A percentile compares a stretch with the other conserved stretches of the same genome.
phyloP scores from a whole-genome alignment of 1,140 invertebrate species.

The Anastrepha obliqua region DNA sequence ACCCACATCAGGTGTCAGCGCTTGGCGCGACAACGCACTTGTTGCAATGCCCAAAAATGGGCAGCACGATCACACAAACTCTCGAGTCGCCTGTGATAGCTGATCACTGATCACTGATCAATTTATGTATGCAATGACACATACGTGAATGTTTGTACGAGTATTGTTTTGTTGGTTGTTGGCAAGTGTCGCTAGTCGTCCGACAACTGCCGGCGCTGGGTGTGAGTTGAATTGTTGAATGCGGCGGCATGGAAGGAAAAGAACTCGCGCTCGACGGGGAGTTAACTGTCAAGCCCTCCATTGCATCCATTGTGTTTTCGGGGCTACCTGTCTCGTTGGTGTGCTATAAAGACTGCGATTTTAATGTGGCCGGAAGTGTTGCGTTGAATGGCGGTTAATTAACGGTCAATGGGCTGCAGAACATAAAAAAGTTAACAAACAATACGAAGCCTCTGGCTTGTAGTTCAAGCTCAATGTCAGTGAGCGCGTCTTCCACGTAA shows the following conservation, averaged over 20 bases:
- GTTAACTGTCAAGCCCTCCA: slow-evolving; percentile 10
- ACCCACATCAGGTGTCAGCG: slow-evolving; percentile 54
- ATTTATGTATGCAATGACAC: slow-evolving; percentile 52
- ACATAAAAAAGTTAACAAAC: background rate
- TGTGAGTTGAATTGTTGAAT: no score
- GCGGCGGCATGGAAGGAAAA: background rate
- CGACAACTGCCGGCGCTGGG: no score
- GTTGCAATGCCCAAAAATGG: slow-evolving; percentile 50
- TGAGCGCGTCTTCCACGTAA: background rate
- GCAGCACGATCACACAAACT: background rate
- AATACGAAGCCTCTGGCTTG: background rate
- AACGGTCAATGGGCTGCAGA: slow-evolving; percentile 37
- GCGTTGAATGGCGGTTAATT: slow-evolving; percentile 50
- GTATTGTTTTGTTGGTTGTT: background rate
- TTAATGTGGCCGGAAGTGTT: slow-evolving; percentile 49
- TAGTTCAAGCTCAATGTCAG: slow-evolving; percentile 47
- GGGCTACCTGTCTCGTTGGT: slow-evolving; percentile 3
- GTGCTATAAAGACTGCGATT: slow-evolving; percentile 16
- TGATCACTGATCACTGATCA: slow-evolving; percentile 43
- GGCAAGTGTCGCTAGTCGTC: slow-evolving; percentile 7
- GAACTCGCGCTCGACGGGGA: background rate
- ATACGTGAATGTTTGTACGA: background rate
- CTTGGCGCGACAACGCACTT: slow-evolving; percentile 53
- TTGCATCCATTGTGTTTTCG: background rate
- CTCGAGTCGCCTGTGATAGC: background rate